Conservation (phyloP, 2,888 invertebrate genomes). For the Trissolcus brochymenae region DNA sequence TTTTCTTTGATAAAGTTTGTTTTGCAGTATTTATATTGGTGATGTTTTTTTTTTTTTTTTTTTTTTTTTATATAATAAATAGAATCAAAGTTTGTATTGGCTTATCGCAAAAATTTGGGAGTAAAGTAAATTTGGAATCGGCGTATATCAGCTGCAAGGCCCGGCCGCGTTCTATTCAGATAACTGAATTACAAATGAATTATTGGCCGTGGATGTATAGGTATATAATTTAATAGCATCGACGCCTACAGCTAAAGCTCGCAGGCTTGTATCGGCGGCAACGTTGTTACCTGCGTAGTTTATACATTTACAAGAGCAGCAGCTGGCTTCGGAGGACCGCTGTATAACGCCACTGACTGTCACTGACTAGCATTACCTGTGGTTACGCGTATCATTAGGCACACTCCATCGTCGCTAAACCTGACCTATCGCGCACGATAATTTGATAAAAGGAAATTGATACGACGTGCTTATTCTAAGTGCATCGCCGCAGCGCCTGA, state of each 20-base stretch:
- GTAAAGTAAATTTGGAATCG: conserved; percentile 37
- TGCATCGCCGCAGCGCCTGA: conserved; percentile 51
- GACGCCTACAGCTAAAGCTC: conserved; percentile 61
- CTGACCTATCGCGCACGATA: conserved; percentile 63
- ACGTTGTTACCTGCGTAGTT: conserved; percentile 48
- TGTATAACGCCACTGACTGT: conserved; percentile 53
- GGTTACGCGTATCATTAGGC: conserved; percentile 72
- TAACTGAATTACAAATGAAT: conserved; percentile 74
- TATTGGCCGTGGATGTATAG: conserved; percentile 69
- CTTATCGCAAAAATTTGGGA: conserved; percentile 36
- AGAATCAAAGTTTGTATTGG: conserved; percentile 18
- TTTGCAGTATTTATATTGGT: too few species aligned
- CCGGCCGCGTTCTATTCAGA: conserved; percentile 67
- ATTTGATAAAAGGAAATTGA: conserved; percentile 66
- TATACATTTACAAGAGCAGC: conserved; percentile 48
- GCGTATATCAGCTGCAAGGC: conserved; percentile 35
- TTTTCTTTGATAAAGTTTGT: too few species aligned
- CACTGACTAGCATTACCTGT: conserved; percentile 69
- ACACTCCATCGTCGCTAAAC: conserved; percentile 57
- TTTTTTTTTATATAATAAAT: conserved; percentile 16
- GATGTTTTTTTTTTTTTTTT: too few species aligned
- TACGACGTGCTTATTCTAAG: conserved; percentile 61
- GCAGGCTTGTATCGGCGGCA: conserved; percentile 46
- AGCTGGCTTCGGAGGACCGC: conserved; percentile 36
- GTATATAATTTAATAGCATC: conserved; percentile 71